Evolutionary conservation across 2,888 invertebrate genomes (phyloP).

Genomic region (Agrochola lota): DNA sequence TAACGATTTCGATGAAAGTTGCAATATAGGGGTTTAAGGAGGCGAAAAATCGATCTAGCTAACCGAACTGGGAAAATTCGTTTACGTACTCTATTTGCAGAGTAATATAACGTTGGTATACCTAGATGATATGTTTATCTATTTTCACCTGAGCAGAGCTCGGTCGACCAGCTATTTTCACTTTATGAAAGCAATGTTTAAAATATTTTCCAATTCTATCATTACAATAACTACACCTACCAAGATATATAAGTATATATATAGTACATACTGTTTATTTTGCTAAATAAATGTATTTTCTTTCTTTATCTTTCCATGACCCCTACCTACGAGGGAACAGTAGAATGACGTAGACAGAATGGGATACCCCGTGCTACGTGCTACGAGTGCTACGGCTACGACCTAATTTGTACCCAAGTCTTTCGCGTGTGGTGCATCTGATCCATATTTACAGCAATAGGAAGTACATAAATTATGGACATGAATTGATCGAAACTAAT

Average conservation of each 20-base stretch:
- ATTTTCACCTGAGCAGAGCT: too few relatives aligned
- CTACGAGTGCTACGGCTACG: slow-evolving; percentile 19
- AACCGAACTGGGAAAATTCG: too few relatives aligned
- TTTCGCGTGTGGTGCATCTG: background rate
- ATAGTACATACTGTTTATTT: background rate
- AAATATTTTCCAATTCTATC: background rate
- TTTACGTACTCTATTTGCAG: too few relatives aligned
- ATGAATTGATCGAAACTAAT: background rate
- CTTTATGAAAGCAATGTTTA: background rate
- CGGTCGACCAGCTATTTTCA: background rate
- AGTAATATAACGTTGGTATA: too few relatives aligned
- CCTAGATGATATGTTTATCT: too few relatives aligned
- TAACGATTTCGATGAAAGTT: too few relatives aligned
- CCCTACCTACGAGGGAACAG: background rate
- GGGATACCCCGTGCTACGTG: background rate
- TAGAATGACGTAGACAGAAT: slow-evolving; percentile 1
- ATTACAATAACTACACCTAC: background rate
- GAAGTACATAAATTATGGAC: background rate
- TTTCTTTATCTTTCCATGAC: background rate
- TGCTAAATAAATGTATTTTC: background rate
- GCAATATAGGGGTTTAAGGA: too few relatives aligned
- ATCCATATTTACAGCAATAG: background rate
- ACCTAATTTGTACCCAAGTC: background rate
- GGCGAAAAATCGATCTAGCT: too few relatives aligned
- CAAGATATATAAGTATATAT: background rate